Evolutionary conservation across 2,797 vertebrate genomes (phyloP).

Genomic region (Florisuga fusca): DNA sequence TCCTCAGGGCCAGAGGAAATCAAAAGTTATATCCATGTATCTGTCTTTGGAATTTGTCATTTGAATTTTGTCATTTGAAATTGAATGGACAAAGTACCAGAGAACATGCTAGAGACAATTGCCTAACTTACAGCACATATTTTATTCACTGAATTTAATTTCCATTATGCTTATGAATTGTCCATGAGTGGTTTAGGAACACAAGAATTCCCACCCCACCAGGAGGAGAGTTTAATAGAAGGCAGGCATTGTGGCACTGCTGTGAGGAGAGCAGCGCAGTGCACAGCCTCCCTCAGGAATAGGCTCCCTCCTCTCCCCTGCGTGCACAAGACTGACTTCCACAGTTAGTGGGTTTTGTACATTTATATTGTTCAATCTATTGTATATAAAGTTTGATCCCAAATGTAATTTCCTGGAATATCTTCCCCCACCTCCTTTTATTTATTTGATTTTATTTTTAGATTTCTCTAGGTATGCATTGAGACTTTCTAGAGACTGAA

Average conservation of each 20-base stretch:
- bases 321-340: not conserved
- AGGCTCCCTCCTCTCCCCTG: not conserved
- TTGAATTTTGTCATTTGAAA: not conserved
- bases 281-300: not conserved
- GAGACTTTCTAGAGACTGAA: not conserved
- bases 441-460: not conserved
- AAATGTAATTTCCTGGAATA: not conserved
- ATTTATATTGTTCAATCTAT: not conserved
- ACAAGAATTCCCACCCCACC: slow-evolving; percentile 28
- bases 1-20: slow-evolving; percentile 44
- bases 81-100: slow-evolving; percentile 33
- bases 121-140: slow-evolving; percentile 21
- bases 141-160: slow-evolving; percentile 57
- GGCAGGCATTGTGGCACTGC: not conserved
- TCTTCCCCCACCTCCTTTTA: not conserved
- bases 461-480: not conserved
- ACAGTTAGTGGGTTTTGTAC: not conserved
- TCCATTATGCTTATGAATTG: slow-evolving; percentile 48
- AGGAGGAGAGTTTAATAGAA: slow-evolving; percentile 18
- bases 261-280: not conserved
- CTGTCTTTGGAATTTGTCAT: not conserved
- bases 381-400: not conserved
- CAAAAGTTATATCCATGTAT: slow-evolving; percentile 41
- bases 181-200: slow-evolving; percentile 1
- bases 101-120: slow-evolving; percentile 17